A percentile compares a stretch with the other conserved stretches of the same genome.
Evolutionary conservation across 2,888 invertebrate species (phyloP).

Genomic region (Actias luna): DNA sequence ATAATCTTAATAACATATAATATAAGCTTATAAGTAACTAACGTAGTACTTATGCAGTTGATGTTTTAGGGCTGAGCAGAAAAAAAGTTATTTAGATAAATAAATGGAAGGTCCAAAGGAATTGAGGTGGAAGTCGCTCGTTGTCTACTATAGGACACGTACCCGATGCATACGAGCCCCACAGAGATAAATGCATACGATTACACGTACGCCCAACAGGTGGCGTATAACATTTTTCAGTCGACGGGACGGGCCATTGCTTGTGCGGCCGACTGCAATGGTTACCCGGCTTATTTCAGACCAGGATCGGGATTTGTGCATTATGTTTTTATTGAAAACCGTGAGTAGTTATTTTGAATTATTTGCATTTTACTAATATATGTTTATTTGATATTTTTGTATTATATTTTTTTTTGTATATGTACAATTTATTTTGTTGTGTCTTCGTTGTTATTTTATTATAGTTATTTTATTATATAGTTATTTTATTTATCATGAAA

Average conservation of each 20-base stretch:
- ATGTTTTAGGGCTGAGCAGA: neutral
- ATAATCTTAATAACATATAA: no score
- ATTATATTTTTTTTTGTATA: neutral
- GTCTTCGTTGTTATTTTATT: no score
- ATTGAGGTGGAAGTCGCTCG: no score
- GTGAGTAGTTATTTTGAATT: constrained; percentile 45
- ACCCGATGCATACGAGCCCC: constrained; percentile 61
- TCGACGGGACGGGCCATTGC: constrained; percentile 54
- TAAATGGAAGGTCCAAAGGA: constrained; percentile 13
- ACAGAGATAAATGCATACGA: constrained; percentile 79
- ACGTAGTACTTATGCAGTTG: neutral
- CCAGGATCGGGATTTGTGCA: constrained; percentile 62
- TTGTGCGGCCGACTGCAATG: constrained; percentile 35
- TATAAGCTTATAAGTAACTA: no score
- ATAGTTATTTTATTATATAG: no score
- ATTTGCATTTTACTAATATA: neutral
- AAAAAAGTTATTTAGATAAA: neutral
- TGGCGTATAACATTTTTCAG: constrained; percentile 81
- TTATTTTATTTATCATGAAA: no score
- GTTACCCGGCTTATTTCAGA: constrained; percentile 65
- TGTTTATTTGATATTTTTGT: neutral
- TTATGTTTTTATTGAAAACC: constrained; percentile 71
- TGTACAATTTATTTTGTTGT: no score
- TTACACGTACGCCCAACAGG: constrained; percentile 76
- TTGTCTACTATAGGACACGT: constrained; percentile 21